These are phyloP conservation scores for Tangachromis dhanisi DNA, from an alignment of 2,113 vertebrate genomes.

Conservation along the genomic window DNA sequence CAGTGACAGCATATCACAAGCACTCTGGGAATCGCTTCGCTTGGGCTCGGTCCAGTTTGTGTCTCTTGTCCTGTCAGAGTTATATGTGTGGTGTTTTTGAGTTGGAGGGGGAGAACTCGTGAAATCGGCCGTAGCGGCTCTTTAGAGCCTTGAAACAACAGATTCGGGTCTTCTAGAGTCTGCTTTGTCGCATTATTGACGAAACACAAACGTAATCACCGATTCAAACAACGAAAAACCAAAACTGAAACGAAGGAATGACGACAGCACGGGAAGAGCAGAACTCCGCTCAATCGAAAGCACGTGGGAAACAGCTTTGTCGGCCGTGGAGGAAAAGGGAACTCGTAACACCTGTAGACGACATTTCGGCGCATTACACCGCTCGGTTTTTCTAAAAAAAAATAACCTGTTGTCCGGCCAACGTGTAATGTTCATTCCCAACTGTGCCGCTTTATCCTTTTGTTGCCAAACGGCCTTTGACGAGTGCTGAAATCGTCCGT, in stretches of 20 bases:
- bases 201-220: not conserved
- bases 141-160: not conserved
- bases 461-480: not conserved
- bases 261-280: not conserved
- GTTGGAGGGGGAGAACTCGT: not conserved
- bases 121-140: not conserved
- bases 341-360: not conserved
- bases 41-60: not conserved
- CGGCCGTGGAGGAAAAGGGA: not conserved
- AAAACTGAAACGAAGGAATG: not conserved
- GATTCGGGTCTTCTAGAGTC: not conserved
- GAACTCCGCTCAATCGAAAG: not conserved
- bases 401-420: not conserved
- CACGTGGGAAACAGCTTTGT: not conserved
- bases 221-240: not conserved
- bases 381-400: not conserved
- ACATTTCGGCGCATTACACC: not conserved
- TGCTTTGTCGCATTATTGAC: not conserved
- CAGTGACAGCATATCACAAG: not conserved
- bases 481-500: not conserved
- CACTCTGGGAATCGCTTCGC: not conserved
- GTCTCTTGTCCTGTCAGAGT: not conserved
- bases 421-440: not conserved
- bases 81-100: not conserved
- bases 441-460: not conserved